These are phyloP conservation scores for Daphoenositta chrysoptera DNA, from an alignment of 2,113 vertebrate species.

Conservation along the genomic window DNA sequence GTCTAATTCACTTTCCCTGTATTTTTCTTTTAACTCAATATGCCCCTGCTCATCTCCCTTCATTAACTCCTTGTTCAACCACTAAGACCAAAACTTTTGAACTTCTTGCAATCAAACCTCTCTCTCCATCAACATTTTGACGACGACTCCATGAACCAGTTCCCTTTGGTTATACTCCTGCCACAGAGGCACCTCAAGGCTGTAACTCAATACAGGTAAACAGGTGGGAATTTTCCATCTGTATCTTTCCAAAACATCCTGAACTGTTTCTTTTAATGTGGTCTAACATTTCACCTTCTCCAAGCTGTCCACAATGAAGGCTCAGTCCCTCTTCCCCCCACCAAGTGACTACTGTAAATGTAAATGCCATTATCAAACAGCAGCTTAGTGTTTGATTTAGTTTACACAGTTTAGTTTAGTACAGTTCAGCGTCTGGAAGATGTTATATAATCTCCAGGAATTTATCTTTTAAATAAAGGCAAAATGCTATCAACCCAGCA, in stretches of 20 bases:
- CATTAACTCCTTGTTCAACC: not conserved
- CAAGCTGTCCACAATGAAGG: not conserved
- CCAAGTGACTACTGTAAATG: not conserved
- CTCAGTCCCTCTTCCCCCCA: not conserved
- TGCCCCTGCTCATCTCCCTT: not conserved
- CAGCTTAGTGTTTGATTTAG: not conserved
- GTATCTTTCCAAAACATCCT: not conserved
- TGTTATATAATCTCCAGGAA: not conserved
- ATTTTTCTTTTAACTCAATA: not conserved
- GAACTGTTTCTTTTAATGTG: not conserved
- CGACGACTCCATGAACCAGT: not conserved
- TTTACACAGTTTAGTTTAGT: not conserved
- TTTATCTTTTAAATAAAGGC: not conserved
- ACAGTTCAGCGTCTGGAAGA: not conserved
- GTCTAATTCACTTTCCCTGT: not conserved
- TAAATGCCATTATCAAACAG: not conserved
- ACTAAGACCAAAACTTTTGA: not conserved
- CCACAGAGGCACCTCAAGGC: not conserved
- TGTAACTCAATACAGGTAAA: slow-evolving; percentile 12
- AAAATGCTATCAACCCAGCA: not conserved
- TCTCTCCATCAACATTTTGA: not conserved
- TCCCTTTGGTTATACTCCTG: not conserved
- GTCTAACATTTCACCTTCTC: not conserved
- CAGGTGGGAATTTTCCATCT: slow-evolving; percentile 7
- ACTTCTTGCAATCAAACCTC: not conserved